Base-by-base conservation (phyloP, 2,888 invertebrate genomes). In the Eretmocerus hayati region DNA sequence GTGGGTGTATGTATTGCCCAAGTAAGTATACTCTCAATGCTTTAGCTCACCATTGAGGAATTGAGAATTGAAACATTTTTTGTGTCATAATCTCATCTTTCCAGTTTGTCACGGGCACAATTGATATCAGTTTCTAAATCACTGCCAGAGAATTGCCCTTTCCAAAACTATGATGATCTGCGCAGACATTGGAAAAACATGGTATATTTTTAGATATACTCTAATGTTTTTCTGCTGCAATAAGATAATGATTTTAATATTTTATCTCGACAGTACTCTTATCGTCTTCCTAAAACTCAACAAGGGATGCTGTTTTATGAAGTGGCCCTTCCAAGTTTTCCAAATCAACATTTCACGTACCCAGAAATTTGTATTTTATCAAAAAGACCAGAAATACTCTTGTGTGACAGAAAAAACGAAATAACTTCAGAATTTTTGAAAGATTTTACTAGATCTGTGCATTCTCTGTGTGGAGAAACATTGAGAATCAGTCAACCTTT, bases 111-210 rank as follows among this genome's bases (percentile, higher is more conserved):
- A 26, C 64, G 50, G 51, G 68, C 61, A 33, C 62, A 53, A 40
- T 38, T 72, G n/a, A 26, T 64, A 26, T 58, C 61, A 20, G 52
- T 66, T 42, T 59, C 62, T 3, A 67, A 63, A 53, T 44, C 52
- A 30, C 58, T 71, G 32, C 66, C 69, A 15, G n/a, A 48, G 13
- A 51, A 48, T 5, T 58, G 63, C 50, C 53, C 57, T 1, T 71
- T 67, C 42, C 52, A 56, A 38, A 61, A 61, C 54, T 71, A 70
- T 40, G 55, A 57, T 16, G 62, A 67, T 8, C 46, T 71, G 22
- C 59, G 63, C 18, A 61, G 63, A 42, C 66, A 71, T 46, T 72
- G 71, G 71, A 67, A 68, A 55, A 69, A 71, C 52, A 69, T 71
- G 69, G 71, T 71, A 58, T 35, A 26, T 26, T 9, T 26, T 26